Percentiles rank a stretch among this genome's conserved stretches.
Evolutionary conservation across 30 jellyfish, hydroid and myxozoan species (phyloP).

Genomic region (Euphysa ruthae): DNA sequence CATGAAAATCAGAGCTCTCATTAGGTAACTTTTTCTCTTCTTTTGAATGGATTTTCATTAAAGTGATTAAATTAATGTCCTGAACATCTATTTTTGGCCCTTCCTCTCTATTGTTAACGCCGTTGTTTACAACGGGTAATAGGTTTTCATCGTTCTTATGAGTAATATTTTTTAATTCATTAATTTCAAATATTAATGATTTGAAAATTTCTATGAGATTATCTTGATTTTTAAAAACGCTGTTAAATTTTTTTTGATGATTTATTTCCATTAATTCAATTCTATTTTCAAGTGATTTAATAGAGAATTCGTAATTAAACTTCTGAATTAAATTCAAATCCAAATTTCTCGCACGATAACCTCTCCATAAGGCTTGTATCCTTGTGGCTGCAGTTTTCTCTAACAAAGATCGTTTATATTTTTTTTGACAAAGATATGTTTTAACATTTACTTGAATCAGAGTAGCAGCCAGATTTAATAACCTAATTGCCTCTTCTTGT

Average conservation of each 20-base stretch:
- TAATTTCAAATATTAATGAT: no score
- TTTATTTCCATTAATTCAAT: not conserved
- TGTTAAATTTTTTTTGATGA: not conserved
- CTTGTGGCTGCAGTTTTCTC: conserved; percentile 64
- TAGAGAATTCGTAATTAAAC: not conserved
- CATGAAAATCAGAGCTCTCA: no score
- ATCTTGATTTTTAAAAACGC: not conserved
- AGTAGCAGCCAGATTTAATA: conserved; percentile 76
- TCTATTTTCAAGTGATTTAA: not conserved
- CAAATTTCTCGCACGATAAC: conserved; percentile 46
- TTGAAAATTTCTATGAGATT: no score
- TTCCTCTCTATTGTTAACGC: no score
- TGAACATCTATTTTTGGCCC: no score
- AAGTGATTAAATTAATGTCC: no score
- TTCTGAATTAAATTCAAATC: conserved; percentile 10
- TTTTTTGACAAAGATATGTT: conserved; percentile 60
- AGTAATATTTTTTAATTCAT: no score
- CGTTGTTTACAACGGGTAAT: no score
- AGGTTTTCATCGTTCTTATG: no score
- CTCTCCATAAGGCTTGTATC: conserved; percentile 94
- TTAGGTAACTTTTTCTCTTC: no score
- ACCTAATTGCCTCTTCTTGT: conserved; percentile 75
- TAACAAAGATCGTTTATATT: conserved; percentile 25
- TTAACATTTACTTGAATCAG: conserved; percentile 65
- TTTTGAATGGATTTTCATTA: no score